Evolutionary conservation across 2,113 vertebrate species (phyloP).

Genomic region (Spea multiplicata): DNA sequence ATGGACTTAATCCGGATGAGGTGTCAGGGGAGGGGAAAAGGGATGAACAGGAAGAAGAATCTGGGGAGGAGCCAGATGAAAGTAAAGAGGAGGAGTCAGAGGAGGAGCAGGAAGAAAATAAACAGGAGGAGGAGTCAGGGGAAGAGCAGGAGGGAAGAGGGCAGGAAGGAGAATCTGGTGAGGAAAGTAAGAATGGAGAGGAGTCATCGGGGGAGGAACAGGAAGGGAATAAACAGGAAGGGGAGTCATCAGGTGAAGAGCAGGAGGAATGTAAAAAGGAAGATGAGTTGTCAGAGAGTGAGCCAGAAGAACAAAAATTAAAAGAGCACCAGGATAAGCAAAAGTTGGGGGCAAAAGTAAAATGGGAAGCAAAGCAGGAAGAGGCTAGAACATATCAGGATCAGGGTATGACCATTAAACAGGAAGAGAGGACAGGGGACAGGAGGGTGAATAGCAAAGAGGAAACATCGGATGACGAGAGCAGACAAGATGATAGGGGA

Average conservation of each 20-base stretch:
- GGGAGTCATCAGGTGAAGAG: slow-evolving; percentile 23
- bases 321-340: slow-evolving; percentile 1
- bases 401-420: slow-evolving; percentile 10
- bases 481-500: neutral
- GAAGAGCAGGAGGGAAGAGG: slow-evolving; percentile 20
- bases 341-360: neutral
- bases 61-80: slow-evolving; percentile 21
- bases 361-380: neutral
- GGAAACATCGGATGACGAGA: slow-evolving; percentile 30
- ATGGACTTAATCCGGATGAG: neutral
- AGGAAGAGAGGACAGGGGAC: neutral
- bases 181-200: slow-evolving; percentile 8
- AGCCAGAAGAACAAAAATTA: neutral
- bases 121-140: slow-evolving; percentile 4
- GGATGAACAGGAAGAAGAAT: slow-evolving; percentile 1
- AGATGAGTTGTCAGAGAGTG: slow-evolving; percentile 19
- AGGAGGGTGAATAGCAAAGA: neutral
- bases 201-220: slow-evolving; percentile 30
- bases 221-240: slow-evolving; percentile 28
- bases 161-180: slow-evolving; percentile 10
- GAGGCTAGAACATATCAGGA: slow-evolving; percentile 1
- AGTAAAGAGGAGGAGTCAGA: slow-evolving; percentile 35
- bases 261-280: slow-evolving; percentile 20
- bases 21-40: neutral
- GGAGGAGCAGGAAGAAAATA: slow-evolving; percentile 29